Conservation (phyloP, 2,113 vertebrate genomes). For the Rhinoderma darwinii region DNA sequence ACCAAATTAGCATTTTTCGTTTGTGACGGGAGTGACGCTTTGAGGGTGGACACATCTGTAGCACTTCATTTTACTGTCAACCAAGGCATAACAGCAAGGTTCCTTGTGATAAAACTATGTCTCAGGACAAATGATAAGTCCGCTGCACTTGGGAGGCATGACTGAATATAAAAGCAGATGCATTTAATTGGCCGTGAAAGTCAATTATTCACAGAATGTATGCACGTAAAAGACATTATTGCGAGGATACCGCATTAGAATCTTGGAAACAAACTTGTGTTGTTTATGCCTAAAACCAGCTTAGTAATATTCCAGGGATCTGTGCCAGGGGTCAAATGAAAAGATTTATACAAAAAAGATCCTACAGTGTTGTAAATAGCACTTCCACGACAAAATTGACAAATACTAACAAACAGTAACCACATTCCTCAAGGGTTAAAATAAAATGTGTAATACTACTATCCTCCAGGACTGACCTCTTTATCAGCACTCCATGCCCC, state of each 20-base stretch:
- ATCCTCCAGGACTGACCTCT: not conserved
- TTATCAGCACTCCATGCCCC: no score
- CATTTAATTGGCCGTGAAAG: constrained; percentile 40
- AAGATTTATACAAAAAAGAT: constrained; percentile 15
- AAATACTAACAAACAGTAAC: no score
- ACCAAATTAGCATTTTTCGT: no score
- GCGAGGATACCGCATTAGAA: constrained; percentile 45
- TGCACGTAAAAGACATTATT: constrained; percentile 46
- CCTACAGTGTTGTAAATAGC: not conserved
- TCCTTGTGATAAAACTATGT: not conserved
- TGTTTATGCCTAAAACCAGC: constrained; percentile 30
- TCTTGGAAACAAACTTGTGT: constrained; percentile 40
- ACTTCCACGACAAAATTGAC: not conserved
- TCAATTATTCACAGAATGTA: constrained; percentile 52
- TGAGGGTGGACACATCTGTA: not conserved
- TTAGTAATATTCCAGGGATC: constrained; percentile 54
- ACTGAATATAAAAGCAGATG: constrained; percentile 29
- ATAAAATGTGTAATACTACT: not conserved
- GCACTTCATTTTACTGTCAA: not conserved
- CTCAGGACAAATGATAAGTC: not conserved
- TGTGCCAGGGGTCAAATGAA: constrained; percentile 33
- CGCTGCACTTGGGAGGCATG: not conserved
- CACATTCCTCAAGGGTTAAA: not conserved
- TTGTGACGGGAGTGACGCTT: no score
- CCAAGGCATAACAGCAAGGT: not conserved